phyloP scores from a whole-genome alignment of 2,888 invertebrate genomes.

The Spilarctia lutea region DNA sequence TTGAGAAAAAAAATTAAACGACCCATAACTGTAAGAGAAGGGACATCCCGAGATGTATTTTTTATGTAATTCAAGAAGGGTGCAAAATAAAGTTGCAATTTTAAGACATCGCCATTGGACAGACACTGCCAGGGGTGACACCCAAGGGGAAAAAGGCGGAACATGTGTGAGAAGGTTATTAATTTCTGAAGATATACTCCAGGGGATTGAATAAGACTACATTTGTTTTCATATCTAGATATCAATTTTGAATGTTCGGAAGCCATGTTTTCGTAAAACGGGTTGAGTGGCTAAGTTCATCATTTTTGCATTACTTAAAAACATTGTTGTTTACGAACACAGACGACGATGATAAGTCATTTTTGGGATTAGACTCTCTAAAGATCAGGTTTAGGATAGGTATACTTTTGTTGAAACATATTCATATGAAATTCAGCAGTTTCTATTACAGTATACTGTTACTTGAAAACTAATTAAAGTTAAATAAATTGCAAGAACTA shows the following conservation, averaged over 20 bases:
- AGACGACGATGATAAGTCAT: neutral
- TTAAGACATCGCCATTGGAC: constrained; percentile 70
- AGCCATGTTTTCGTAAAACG: constrained; percentile 12
- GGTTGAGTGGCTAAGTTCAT: constrained; percentile 12
- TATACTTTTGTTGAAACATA: too few species aligned
- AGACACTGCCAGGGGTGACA: constrained; percentile 66
- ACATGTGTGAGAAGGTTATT: constrained; percentile 49
- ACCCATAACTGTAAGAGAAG: constrained; percentile 57
- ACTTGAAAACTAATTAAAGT: too few species aligned
- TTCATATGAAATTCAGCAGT: too few species aligned
- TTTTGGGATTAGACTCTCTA: neutral
- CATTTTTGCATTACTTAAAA: constrained; percentile 11
- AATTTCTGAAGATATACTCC: constrained; percentile 42
- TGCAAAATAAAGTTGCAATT: constrained; percentile 70
- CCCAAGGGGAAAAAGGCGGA: constrained; percentile 63
- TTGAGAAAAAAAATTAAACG: constrained; percentile 53
- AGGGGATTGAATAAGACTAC: constrained; percentile 27
- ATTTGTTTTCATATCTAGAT: constrained; percentile 35
- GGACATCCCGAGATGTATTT: constrained; percentile 67
- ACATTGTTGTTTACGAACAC: neutral
- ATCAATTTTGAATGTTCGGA: constrained; percentile 18
- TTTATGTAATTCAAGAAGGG: constrained; percentile 70
- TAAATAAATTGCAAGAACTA: too few species aligned
- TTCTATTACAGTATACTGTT: too few species aligned
- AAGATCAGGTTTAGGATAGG: neutral